Base-by-base conservation (phyloP, 2,797 vertebrate species). In the Aldrovandia affinis region DNA sequence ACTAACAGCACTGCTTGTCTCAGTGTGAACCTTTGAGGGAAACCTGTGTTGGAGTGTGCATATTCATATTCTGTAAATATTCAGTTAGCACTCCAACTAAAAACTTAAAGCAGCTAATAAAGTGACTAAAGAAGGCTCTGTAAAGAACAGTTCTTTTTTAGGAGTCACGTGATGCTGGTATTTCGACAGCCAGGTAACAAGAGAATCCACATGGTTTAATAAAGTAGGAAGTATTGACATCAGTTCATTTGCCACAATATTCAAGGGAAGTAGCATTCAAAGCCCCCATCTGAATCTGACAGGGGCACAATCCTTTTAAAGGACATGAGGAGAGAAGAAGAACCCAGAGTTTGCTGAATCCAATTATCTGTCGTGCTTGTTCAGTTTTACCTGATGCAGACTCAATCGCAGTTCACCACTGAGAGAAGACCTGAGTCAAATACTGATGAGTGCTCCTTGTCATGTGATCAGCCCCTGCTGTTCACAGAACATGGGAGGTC, bases 381-480 rank as follows among this genome's bases (percentile, higher is more conserved):
- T 22, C 14, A 83, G 57, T 39, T 25, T n/a, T 61, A 85, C 85
- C 30, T 82, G 80, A 57, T 65, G 73, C 77, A 65, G 80, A 39
- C 39, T 81, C 22, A 50, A 33, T 20, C 30, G 42, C 80, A 59
- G 44, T 36, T 85, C 54, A 25, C 14, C 39, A 30, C 44, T 42
- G n/a, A 42, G 8, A 52, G 55, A 0, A 30, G 55, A 73, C 39
- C 70, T 57, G 83, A 85, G 12, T 18, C 30, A 78, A 73, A 28
- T 78, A 80, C 30, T 85, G 61, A 87, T 86, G 52, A 82, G 59
- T n/a, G 44, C 61, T 70, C 83, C 52, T 84, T 78, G 54, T 75
- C 80, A 81, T 82, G 65, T 84, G 81, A 70, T 82, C 42, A 20
- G 25, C 59, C 68, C 33, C 20, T 47, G 22, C 42, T 78, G 6